phyloP scores from a whole-genome alignment of 2,113 vertebrate genomes.

The Apeltes quadracus region DNA sequence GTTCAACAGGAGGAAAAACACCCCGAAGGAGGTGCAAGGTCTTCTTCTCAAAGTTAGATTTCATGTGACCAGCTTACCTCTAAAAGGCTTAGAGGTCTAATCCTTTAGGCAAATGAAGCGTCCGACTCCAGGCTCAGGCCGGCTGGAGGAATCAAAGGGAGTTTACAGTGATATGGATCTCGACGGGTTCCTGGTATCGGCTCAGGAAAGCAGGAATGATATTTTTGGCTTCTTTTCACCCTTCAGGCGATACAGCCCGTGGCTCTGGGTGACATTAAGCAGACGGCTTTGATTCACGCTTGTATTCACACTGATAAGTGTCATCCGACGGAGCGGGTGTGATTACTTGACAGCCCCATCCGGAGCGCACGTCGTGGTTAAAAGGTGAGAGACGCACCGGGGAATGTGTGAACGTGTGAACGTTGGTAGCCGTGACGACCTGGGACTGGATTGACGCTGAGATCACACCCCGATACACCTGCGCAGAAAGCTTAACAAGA shows the following conservation, averaged over 20 bases:
- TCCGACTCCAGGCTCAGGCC: constrained; percentile 62
- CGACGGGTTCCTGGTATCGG: background rate
- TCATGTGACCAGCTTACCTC: constrained; percentile 73
- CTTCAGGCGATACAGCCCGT: background rate
- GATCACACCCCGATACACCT: background rate
- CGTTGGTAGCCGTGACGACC: background rate
- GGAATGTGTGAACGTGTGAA: background rate
- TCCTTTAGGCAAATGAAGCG: constrained; percentile 74
- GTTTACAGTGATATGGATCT: background rate
- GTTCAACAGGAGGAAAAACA: constrained; percentile 57
- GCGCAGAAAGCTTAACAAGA: background rate
- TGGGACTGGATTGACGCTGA: background rate
- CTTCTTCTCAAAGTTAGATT: constrained; percentile 51
- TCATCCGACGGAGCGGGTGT: background rate
- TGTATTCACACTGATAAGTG: background rate
- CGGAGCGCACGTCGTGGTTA: background rate
- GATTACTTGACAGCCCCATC: background rate
- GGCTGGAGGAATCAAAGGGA: constrained; percentile 20
- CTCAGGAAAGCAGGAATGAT: constrained; percentile 18
- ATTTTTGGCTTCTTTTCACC: background rate
- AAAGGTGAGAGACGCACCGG: background rate
- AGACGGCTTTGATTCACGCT: background rate
- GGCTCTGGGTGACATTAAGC: background rate
- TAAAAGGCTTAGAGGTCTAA: constrained; percentile 77
- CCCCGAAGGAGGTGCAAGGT: constrained; percentile 47